Percentiles rank a stretch among this genome's conserved stretches.
Evolutionary conservation across 2,888 invertebrate species (phyloP).

Genomic region (Smittia sp.): DNA sequence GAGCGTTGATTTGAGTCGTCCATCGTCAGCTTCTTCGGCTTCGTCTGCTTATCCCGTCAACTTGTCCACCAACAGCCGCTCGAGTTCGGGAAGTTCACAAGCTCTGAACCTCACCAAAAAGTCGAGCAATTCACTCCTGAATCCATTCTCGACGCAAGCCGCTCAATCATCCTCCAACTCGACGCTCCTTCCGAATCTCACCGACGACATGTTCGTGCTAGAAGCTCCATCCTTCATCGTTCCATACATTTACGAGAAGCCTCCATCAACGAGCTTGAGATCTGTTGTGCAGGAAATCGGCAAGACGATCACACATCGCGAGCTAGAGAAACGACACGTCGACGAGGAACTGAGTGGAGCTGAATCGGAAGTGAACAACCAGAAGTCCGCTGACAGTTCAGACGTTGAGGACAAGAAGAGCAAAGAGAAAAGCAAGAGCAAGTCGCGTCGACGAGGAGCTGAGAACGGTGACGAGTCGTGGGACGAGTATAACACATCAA

Average conservation of each 20-base stretch:
- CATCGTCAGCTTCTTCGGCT: slow-evolving; percentile 21
- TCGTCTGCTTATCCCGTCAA: slow-evolving; percentile 35
- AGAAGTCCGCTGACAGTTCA: slow-evolving; percentile 25
- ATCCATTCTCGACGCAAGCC: slow-evolving; percentile 52
- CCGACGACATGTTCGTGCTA: slow-evolving; percentile 89
- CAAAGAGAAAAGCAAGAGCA: slow-evolving; percentile 48
- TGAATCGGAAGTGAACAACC: slow-evolving; percentile 27
- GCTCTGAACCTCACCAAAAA: slow-evolving; percentile 32
- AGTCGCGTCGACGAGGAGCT: slow-evolving; percentile 44
- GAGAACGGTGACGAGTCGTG: slow-evolving; percentile 60
- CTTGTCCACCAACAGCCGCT: slow-evolving; percentile 34
- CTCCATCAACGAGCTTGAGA: slow-evolving; percentile 73
- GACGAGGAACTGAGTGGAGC: slow-evolving; percentile 27
- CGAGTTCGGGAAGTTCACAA: slow-evolving; percentile 12
- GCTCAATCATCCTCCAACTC: slow-evolving; percentile 50
- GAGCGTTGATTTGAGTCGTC: slow-evolving; percentile 28
- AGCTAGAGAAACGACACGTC: slow-evolving; percentile 52
- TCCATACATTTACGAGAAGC: slow-evolving; percentile 89
- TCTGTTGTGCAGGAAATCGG: slow-evolving; percentile 66
- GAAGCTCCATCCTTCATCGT: slow-evolving; percentile 92
- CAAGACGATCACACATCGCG: slow-evolving; percentile 62
- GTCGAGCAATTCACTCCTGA: slow-evolving; percentile 49
- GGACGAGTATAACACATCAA: slow-evolving; percentile 57
- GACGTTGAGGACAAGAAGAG: slow-evolving; percentile 42
- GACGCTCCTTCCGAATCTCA: slow-evolving; percentile 74